A percentile compares a stretch with the other conserved stretches of the same genome.
phyloP scores from a whole-genome alignment of 2,113 vertebrate genomes.

The Phasianus colchicus region DNA sequence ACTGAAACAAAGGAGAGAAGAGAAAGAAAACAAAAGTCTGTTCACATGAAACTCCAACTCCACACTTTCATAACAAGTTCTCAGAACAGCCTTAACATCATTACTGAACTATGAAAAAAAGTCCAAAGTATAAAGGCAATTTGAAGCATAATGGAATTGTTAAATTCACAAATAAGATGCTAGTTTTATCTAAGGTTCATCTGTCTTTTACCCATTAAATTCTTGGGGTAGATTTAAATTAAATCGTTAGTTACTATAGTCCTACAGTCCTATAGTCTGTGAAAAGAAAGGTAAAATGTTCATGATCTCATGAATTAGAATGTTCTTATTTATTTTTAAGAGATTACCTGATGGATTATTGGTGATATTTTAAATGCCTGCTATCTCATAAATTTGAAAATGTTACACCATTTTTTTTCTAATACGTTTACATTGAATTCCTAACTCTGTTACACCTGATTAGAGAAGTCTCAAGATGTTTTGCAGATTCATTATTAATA shows the following conservation, averaged over 20 bases:
- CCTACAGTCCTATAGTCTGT: background rate
- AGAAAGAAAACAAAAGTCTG: constrained; percentile 55
- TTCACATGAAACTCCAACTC: constrained; percentile 54
- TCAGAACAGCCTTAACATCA: constrained; percentile 55
- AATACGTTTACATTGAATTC: background rate
- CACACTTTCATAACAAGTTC: constrained; percentile 60
- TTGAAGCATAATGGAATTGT: constrained; percentile 27
- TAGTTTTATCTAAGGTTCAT: background rate
- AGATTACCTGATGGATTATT: background rate
- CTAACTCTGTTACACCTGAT: background rate
- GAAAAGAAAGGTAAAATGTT: background rate
- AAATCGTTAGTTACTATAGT: background rate
- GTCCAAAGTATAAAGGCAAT: background rate
- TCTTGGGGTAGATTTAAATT: background rate
- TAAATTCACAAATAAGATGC: background rate
- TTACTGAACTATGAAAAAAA: constrained; percentile 25
- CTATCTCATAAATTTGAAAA: background rate
- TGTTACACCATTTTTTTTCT: background rate
- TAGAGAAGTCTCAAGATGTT: background rate
- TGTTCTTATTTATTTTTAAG: background rate
- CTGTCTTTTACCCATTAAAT: background rate
- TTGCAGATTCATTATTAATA: background rate
- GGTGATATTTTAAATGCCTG: background rate
- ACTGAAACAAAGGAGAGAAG: constrained; percentile 38
- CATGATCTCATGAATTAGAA: background rate